A percentile compares a stretch with the other conserved stretches of the same genome.
These are phyloP conservation scores for Synanthedon myopaeformis DNA, from an alignment of 2,888 invertebrate genomes.

Conservation along the genomic window DNA sequence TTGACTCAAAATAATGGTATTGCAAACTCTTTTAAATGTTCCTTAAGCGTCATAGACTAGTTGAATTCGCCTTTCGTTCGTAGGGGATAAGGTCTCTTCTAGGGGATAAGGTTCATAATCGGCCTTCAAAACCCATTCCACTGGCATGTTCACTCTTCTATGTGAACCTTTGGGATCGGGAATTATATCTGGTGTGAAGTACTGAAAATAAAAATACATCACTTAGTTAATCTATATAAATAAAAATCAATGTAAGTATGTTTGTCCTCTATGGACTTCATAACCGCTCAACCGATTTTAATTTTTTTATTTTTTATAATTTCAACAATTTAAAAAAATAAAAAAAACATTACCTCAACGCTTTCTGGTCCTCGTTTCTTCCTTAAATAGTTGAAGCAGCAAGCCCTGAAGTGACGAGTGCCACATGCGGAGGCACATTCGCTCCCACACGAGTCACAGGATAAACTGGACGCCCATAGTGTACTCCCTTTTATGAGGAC, in stretches of 20 bases:
- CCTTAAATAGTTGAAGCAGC: conserved; percentile 80
- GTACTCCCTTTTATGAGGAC: conserved; percentile 34
- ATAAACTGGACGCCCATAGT: conserved; percentile 65
- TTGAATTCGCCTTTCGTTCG: conserved; percentile 25
- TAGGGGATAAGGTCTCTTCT: conserved; percentile 16
- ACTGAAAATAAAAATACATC: neutral
- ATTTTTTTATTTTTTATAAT: too few relatives aligned
- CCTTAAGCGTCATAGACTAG: conserved; percentile 17
- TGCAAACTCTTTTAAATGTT: conserved; percentile 13
- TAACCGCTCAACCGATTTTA: too few relatives aligned
- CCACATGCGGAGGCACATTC: conserved; percentile 77
- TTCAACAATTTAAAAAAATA: too few relatives aligned
- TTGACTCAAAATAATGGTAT: conserved; percentile 6
- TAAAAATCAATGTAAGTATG: too few relatives aligned
- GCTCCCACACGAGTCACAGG: conserved; percentile 77
- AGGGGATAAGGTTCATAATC: conserved; percentile 29
- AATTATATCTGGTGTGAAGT: neutral
- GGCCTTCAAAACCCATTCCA: conserved; percentile 18
- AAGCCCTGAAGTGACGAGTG: conserved; percentile 76
- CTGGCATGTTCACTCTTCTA: neutral
- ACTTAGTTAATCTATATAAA: too few relatives aligned
- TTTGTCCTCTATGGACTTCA: too few relatives aligned
- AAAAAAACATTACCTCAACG: conserved; percentile 21
- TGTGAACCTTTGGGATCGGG: neutral
- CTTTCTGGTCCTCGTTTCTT: conserved; percentile 59